Evolutionary conservation across 2,797 vertebrate genomes (phyloP), one percentile per base, ranked within the genome.

Genomic region (Sebastiscus tertius): DNA sequence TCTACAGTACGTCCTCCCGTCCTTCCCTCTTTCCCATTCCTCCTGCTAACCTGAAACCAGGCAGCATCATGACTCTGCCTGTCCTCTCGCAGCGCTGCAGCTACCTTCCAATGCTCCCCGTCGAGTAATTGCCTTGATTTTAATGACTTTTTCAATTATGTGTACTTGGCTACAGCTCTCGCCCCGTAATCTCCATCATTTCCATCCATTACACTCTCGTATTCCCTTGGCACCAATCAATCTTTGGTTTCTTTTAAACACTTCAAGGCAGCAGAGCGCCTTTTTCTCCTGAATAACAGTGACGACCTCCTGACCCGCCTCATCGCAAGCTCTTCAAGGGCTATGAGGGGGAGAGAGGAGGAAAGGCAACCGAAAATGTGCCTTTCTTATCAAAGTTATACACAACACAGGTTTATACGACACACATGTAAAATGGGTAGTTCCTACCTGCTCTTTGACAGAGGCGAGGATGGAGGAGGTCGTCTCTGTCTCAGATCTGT

Each of bases 401-500:
- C 29, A 71, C 22, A 67, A 27, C 26, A 34, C 52, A 80, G 26
- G 11, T 62, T 52, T 46, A 18, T 36, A 77, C 24, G 66, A 62
- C 49, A 71, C 59, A 56, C 27, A 58, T 26, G 11, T 2, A 42
- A 36, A 46, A 13, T 11, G 7, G 2, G 33, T 55, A 60, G 22
- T 39, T 76, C 89, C 29, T 98, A 99, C 98, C 97, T 99, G 98
- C 92, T 99, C 98, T 94, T 99, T 99, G 85, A 99, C 98, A 0
- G 98, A 99, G 26, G 98, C 98, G 1, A 99, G 96, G 90, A 99
- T 99, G 88, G 98, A 98, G 14, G 98, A 99, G 68, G 98, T 98
- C 55, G 97, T 98, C 95, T 98, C 98, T 0, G 97, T 96, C 92
- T 99, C 98, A 2, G 97, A 96, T 89, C 97, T 96, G 81, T 99